These are phyloP conservation scores for Rhea pennata DNA, from an alignment of 2,113 vertebrate genomes.

Conservation along the genomic window DNA sequence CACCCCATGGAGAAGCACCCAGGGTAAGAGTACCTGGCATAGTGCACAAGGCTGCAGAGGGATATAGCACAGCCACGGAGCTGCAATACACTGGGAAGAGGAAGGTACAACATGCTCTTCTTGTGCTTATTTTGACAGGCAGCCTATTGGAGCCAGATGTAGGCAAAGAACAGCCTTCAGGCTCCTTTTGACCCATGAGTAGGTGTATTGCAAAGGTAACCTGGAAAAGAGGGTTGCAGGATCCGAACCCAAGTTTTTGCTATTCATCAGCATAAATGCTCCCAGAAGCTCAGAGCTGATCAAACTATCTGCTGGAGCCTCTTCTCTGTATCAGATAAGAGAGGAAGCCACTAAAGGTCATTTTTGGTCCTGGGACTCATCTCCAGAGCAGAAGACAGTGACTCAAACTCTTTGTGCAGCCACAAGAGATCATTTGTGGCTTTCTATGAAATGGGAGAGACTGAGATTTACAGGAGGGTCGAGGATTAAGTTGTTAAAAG, in stretches of 20 bases:
- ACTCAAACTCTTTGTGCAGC: neutral
- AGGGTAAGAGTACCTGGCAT: neutral
- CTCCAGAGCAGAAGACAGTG: neutral
- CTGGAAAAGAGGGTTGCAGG: neutral
- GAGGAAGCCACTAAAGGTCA: neutral
- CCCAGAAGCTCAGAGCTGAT: neutral
- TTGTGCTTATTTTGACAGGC: neutral
- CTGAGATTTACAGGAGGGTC: neutral
- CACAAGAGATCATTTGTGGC: neutral
- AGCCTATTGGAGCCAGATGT: neutral
- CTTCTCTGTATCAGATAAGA: neutral
- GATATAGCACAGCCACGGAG: neutral
- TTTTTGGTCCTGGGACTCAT: neutral
- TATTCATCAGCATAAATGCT: neutral
- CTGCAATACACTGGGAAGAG: neutral
- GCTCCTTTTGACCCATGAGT: rapidly evolving
- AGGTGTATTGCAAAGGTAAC: neutral
- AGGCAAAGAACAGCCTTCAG: neutral
- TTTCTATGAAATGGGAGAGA: neutral
- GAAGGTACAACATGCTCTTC: neutral
- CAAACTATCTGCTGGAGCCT: neutral
- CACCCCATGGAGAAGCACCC: neutral
- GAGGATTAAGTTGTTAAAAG: neutral
- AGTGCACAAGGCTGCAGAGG: neutral
- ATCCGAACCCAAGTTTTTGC: neutral